These are phyloP conservation scores for Drosophila punjabiensis DNA, from an alignment of 1,140 invertebrate species.

Conservation along the genomic window DNA sequence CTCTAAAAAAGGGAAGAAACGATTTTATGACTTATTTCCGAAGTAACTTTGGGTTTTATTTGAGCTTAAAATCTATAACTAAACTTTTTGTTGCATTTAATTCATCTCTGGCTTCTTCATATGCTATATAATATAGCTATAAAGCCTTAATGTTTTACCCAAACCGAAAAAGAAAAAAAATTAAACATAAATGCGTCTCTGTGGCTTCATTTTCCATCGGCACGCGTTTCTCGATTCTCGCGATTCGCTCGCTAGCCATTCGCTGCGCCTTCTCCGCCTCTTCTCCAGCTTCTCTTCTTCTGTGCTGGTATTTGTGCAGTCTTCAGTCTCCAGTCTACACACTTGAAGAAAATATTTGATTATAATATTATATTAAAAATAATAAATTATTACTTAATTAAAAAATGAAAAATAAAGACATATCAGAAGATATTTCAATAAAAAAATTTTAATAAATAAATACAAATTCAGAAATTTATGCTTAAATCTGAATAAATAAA, in stretches of 20 bases:
- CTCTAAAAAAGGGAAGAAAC: background rate
- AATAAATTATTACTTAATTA: too few species aligned
- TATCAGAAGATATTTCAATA: too few species aligned
- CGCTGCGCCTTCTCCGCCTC: slow-evolving; percentile 50
- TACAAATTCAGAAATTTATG: too few species aligned
- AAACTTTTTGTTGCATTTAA: background rate
- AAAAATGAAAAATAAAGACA: too few species aligned
- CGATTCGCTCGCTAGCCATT: slow-evolving; percentile 68
- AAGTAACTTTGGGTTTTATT: background rate
- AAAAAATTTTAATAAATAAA: too few species aligned
- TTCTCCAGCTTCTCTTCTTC: slow-evolving; percentile 3
- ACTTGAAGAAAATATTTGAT: slow-evolving; percentile 1
- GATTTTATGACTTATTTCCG: background rate
- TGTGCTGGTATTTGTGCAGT: slow-evolving; percentile 37
- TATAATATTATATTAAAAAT: background rate
- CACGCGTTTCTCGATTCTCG: slow-evolving; percentile 56
- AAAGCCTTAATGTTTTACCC: background rate
- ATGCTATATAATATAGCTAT: background rate
- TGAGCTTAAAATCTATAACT: too few species aligned
- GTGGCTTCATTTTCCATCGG: slow-evolving; percentile 34
- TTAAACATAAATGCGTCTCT: slow-evolving; percentile 3
- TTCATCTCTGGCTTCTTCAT: background rate
- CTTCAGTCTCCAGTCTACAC: slow-evolving; percentile 40
- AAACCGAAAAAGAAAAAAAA: too few species aligned
- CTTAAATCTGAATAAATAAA: too few species aligned